Conservation (phyloP, 1,140 invertebrate genomes). For the Magallana gigas region DNA sequence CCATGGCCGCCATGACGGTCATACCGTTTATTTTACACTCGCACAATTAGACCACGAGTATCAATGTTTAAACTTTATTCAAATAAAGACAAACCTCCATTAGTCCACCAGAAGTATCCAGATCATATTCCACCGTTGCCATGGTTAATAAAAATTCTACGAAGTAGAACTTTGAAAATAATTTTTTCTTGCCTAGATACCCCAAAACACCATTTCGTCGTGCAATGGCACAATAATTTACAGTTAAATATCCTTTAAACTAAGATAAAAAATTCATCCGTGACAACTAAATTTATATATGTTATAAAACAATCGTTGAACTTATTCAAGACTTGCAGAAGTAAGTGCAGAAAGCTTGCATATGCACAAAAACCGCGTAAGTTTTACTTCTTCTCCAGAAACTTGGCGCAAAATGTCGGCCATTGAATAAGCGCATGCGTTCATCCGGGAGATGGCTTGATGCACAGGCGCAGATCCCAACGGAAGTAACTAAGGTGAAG, state of each 20-base stretch:
- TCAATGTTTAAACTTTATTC: conserved; percentile 10
- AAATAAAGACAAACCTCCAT: conserved; percentile 82
- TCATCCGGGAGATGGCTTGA: conserved; percentile 59
- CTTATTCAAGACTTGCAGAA: background rate
- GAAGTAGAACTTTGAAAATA: conserved; percentile 81
- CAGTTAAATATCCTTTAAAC: conserved; percentile 27
- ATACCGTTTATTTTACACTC: background rate
- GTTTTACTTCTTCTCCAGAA: conserved; percentile 35
- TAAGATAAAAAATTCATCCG: conserved; percentile 29
- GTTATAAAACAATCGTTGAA: background rate
- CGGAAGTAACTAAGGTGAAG: conserved; percentile 58
- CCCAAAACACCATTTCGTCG: conserved; percentile 36
- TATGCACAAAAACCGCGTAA: conserved; percentile 50
- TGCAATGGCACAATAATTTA: conserved; percentile 36
- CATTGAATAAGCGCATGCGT: conserved; percentile 69
- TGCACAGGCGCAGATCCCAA: conserved; percentile 62
- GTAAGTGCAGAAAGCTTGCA: conserved; percentile 34
- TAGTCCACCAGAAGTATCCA: conserved; percentile 84
- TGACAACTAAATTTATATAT: background rate
- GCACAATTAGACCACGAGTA: background rate
- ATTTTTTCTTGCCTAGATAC: conserved; percentile 32
- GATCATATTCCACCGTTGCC: conserved; percentile 81
- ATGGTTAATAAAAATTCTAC: conserved; percentile 88
- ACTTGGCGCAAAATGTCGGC: conserved; percentile 75
- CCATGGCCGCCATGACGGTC: conserved; percentile 48